Conservation (phyloP, 1,140 invertebrate genomes). For the Fopius arisanus region DNA sequence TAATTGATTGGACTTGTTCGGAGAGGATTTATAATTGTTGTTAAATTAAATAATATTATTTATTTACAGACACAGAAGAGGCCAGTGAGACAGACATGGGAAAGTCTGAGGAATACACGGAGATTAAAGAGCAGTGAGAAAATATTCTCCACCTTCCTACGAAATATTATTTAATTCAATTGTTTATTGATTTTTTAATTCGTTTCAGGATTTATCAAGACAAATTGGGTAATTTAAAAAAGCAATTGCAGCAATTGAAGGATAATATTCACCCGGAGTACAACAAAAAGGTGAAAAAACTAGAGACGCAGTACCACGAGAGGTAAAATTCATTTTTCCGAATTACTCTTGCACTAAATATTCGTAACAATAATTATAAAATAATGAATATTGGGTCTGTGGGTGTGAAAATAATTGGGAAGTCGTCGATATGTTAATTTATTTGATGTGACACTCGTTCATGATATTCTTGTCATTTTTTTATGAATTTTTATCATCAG, state of each 20-base stretch:
- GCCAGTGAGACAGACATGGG: conserved; percentile 89
- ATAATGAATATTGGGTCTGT: too few relatives aligned
- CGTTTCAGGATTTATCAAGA: conserved; percentile 90
- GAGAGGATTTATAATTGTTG: too few relatives aligned
- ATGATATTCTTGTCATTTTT: too few relatives aligned
- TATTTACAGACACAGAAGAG: conserved; percentile 82
- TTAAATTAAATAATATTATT: not conserved
- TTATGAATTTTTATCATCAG: conserved; percentile 57
- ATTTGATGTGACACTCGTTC: too few relatives aligned
- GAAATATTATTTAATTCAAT: not conserved
- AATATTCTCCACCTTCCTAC: not conserved
- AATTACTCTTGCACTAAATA: not conserved
- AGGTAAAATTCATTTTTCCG: conserved; percentile 53
- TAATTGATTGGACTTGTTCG: too few relatives aligned
- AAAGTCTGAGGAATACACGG: conserved; percentile 80
- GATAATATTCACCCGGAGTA: conserved; percentile 89
- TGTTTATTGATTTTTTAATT: conserved; percentile 29
- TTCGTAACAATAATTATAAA: too few relatives aligned
- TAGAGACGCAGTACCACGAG: conserved; percentile 85
- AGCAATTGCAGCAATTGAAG: conserved; percentile 87
- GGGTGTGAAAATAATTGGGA: too few relatives aligned
- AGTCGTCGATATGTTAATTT: too few relatives aligned
- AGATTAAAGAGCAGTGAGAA: conserved; percentile 91
- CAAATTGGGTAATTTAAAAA: conserved; percentile 88
- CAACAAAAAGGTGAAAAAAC: conserved; percentile 78